These are phyloP conservation scores for Malurus elegans DNA, from an alignment of 2,113 vertebrate genomes.

Conservation along the genomic window DNA sequence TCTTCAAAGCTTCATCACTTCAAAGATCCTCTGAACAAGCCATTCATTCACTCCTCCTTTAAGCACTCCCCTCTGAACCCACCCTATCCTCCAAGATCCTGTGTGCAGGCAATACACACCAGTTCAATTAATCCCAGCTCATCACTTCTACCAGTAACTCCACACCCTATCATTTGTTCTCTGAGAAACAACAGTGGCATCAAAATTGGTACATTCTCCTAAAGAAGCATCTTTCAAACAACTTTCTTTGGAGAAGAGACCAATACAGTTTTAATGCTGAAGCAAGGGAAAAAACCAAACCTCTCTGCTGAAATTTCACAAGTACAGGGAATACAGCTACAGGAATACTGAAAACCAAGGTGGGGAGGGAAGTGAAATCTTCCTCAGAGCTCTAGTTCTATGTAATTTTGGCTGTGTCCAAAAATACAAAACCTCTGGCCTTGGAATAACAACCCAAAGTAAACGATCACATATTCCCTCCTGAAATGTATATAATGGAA, in stretches of 20 bases:
- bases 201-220: background rate
- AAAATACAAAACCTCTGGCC: background rate
- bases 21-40: background rate
- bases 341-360: background rate
- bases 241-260: background rate
- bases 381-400: background rate
- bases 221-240: background rate
- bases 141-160: background rate
- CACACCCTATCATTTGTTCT: background rate
- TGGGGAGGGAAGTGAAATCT: background rate
- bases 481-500: background rate
- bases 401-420: background rate
- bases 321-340: background rate
- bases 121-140: background rate
- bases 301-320: background rate
- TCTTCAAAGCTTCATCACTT: background rate
- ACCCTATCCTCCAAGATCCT: background rate
- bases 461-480: background rate
- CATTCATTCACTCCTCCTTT: background rate
- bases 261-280: background rate
- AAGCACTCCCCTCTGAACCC: background rate
- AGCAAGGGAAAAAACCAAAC: background rate
- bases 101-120: background rate
- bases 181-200: background rate
- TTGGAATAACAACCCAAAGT: background rate